Evolutionary conservation across 1,140 invertebrate genomes (phyloP).

Genomic region (Brachionus calyciflorus): DNA sequence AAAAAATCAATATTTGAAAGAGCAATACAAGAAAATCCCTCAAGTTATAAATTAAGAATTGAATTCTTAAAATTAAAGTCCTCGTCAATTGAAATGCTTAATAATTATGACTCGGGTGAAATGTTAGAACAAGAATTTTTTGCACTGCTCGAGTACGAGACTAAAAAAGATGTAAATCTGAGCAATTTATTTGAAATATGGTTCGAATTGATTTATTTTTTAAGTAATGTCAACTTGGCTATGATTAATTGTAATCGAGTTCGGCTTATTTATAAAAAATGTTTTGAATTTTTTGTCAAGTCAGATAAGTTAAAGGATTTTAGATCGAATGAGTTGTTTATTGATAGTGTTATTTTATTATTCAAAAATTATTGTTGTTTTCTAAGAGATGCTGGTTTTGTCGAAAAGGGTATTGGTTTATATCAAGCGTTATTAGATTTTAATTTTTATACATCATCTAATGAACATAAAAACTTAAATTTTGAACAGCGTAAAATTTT

Average conservation of each 20-base stretch:
- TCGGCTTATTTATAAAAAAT: background rate
- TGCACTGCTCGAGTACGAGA: background rate
- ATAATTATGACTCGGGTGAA: slow-evolving; percentile 6
- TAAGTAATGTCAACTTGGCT: background rate
- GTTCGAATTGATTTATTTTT: slow-evolving; percentile 16
- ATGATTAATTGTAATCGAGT: background rate
- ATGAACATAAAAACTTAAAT: background rate
- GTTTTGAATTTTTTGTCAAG: slow-evolving; percentile 10
- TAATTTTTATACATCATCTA: background rate
- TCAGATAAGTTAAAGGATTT: background rate
- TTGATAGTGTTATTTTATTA: background rate
- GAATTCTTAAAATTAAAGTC: slow-evolving; percentile 31
- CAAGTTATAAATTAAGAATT: slow-evolving; percentile 4
- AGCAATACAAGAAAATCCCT: slow-evolving; percentile 30
- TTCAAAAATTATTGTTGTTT: background rate
- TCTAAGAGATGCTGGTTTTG: slow-evolving; percentile 3
- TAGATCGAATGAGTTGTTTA: background rate
- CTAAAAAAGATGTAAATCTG: background rate
- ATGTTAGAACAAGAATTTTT: slow-evolving; percentile 13
- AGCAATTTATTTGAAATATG: slow-evolving; percentile 32
- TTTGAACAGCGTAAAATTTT: background rate
- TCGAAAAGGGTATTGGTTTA: slow-evolving; percentile 35
- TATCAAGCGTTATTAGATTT: slow-evolving; percentile 40
- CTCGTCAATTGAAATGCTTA: background rate
- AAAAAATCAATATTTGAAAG: slow-evolving; percentile 29